Conservation (phyloP, 1,140 invertebrate genomes). For the Drosophila kohkoa region DNA sequence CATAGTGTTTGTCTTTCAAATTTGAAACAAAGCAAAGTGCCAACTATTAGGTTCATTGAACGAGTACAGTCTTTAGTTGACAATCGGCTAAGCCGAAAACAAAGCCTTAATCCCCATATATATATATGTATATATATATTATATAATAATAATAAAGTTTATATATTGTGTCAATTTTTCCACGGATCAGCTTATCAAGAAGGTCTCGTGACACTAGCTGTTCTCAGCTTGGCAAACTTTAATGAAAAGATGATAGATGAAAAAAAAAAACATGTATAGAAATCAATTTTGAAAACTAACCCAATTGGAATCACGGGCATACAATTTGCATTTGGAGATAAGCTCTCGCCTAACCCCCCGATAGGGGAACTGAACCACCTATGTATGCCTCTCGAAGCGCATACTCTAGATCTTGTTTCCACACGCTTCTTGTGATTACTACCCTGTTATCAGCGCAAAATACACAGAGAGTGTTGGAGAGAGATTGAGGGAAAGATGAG, state of each 20-base stretch:
- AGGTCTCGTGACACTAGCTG: slow-evolving; percentile 35
- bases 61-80: slow-evolving; percentile 20
- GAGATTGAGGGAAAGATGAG: slow-evolving; percentile 28
- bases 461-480: slow-evolving; percentile 41
- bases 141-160: slow-evolving; percentile 3
- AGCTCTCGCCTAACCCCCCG: slow-evolving; percentile 30
- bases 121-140: neutral
- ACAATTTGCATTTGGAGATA: slow-evolving; percentile 75
- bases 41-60: slow-evolving; percentile 31
- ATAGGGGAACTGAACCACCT: slow-evolving; percentile 27
- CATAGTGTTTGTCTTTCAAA: neutral
- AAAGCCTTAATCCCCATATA: slow-evolving; percentile 34
- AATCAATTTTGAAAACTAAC: slow-evolving; percentile 52
- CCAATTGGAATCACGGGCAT: slow-evolving; percentile 51
- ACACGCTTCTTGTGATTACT: slow-evolving; percentile 47
- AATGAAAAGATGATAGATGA: slow-evolving; percentile 4
- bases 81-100: slow-evolving; percentile 24
- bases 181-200: slow-evolving; percentile 33
- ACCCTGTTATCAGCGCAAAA: slow-evolving; percentile 64
- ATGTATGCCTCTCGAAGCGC: slow-evolving; percentile 35
- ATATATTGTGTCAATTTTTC: slow-evolving; percentile 22
- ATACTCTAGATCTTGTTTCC: slow-evolving; percentile 30
- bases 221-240: slow-evolving; percentile 14
- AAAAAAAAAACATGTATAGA: slow-evolving; percentile 1
- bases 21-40: slow-evolving; percentile 15